Evolutionary conservation across 2,888 invertebrate species (phyloP), one percentile per base, ranked within the genome.

Genomic region (Eilema griseolum): DNA sequence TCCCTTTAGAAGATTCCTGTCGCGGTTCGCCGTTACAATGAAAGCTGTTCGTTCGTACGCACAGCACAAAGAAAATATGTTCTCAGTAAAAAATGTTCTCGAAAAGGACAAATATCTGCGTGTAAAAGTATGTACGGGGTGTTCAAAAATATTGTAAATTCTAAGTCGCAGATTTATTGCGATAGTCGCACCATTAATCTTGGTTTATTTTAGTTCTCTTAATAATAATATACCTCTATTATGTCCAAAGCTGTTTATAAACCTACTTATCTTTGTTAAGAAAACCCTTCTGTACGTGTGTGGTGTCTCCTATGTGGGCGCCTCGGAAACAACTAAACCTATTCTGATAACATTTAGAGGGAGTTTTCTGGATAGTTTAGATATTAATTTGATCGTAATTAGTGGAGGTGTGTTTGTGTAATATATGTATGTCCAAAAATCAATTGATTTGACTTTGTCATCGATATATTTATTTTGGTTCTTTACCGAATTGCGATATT

Each of bases 21-120:
- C 65, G 69, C 60, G 73, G 72, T 68, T 64, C 65, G 70, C 79
- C 71, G 31, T 74, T 70, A 74, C 71, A 75, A 81, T 77, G 77
- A 75, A 76, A 75, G 68, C 73, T 71, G 73, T 67, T 69, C 67
- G 73, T 67, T 69, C 67, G 67, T 66, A 70, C 75, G 70, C 72
- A 75, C 68, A 41, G 61, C 68, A 68, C 71, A 75, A 81, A 72
- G 75, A 73, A 74, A 79, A 81, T 72, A 81, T 77, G 72, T 76
- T 67, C 46, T 20, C 67, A 57, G 71, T 61, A 69, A 75, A 78
- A 65, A 71, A 67, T 31, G 8, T 26, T 28, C 61, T n/a, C 4
- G 14, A 56, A 46, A 61, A 24, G 14, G 31, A 61, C 28, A 70
- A 70, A 70, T 57, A 61, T 52, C 56, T 31, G 23, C 52, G 57